A percentile compares a stretch with the other conserved stretches of the same genome.
These are phyloP conservation scores for Zaprionus bogoriensis DNA, from an alignment of 2,888 invertebrate species.

Conservation along the genomic window DNA sequence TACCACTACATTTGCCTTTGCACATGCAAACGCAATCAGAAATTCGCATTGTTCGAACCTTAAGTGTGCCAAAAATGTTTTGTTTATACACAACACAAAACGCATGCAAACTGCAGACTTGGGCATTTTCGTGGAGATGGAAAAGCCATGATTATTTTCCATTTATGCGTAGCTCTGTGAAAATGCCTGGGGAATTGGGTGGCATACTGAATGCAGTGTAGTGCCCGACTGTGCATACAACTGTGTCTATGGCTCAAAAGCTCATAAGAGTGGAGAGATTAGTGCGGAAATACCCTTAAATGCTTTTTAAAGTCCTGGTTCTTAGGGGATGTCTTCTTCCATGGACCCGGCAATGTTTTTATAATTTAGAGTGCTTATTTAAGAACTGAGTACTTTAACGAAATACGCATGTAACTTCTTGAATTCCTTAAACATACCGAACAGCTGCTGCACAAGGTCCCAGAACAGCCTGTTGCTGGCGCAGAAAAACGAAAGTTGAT, in stretches of 20 bases:
- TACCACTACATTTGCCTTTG: background rate
- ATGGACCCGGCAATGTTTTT: background rate
- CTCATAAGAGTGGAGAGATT: constrained; percentile 1
- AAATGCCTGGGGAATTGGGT: constrained; percentile 54
- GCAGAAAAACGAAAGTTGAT: constrained; percentile 35
- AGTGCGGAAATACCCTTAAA: background rate
- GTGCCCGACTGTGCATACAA: constrained; percentile 1
- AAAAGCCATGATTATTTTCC: constrained; percentile 1
- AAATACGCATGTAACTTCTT: background rate
- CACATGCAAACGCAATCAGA: constrained; percentile 8
- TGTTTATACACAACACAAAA: constrained; percentile 20
- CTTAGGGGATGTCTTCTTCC: background rate
- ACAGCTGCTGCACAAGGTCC: background rate
- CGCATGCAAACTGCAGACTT: constrained; percentile 14
- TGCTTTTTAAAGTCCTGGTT: background rate
- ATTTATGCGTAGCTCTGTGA: constrained; percentile 5
- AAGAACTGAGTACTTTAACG: background rate
- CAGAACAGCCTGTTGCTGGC: constrained; percentile 31
- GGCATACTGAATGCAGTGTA: constrained; percentile 24
- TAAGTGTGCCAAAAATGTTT: constrained; percentile 26
- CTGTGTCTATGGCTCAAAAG: constrained; percentile 1
- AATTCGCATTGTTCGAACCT: constrained; percentile 33
- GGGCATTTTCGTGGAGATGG: constrained; percentile 10
- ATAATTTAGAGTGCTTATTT: background rate
- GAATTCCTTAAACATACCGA: background rate